Conservation (phyloP, 2,888 invertebrate species). For the Gandaritis pyraliata region DNA sequence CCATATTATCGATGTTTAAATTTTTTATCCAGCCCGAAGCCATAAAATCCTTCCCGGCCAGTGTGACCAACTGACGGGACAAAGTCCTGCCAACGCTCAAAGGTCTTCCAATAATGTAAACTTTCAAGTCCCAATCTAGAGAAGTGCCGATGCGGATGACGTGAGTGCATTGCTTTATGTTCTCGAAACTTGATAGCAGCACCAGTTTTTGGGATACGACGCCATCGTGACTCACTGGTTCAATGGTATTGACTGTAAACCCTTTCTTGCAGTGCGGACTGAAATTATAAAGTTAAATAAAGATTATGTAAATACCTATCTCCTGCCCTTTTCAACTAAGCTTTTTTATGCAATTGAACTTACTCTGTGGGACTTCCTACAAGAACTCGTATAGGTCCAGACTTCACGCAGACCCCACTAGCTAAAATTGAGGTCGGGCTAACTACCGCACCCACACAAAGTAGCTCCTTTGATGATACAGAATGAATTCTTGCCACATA, state of each 20-base stretch:
- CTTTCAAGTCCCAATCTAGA: constrained; percentile 47
- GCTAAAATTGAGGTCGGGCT: constrained; percentile 61
- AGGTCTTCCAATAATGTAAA: constrained; percentile 65
- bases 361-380: constrained; percentile 64
- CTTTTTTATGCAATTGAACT: constrained; percentile 34
- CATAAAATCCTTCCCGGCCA: constrained; percentile 38
- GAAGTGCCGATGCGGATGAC: constrained; percentile 53
- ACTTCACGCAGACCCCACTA: constrained; percentile 63
- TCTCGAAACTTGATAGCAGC: constrained; percentile 61
- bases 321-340: too few species aligned
- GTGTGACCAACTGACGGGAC: constrained; percentile 60
- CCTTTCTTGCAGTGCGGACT: constrained; percentile 74
- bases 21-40: constrained; percentile 31
- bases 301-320: background rate
- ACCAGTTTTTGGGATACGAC: constrained; percentile 61
- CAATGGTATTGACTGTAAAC: constrained; percentile 60
- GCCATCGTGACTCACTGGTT: constrained; percentile 60
- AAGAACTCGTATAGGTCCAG: constrained; percentile 63
- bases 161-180: constrained; percentile 58
- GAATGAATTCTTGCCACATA: constrained; percentile 71
- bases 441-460: constrained; percentile 72
- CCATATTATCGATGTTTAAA: constrained; percentile 51
- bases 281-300: constrained; percentile 43
- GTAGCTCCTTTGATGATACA: constrained; percentile 56
- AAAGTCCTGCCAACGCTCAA: constrained; percentile 53